Evolutionary conservation across 2,113 vertebrate genomes (phyloP).

Genomic region (Ameiurus melas): DNA sequence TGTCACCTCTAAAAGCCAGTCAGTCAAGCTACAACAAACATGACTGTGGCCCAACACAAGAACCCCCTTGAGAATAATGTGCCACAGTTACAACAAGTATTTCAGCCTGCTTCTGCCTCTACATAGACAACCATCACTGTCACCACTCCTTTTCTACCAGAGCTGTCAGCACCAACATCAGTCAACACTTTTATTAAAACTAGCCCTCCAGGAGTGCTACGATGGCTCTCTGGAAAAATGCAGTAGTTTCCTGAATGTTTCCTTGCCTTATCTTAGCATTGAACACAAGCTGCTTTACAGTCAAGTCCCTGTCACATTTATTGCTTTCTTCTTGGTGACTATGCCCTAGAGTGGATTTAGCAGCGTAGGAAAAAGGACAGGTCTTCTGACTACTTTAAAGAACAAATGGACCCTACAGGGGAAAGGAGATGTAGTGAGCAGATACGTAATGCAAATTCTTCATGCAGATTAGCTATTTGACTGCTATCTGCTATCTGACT

Average conservation of each 20-base stretch:
- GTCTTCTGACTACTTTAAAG: background rate
- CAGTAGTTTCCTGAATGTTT: background rate
- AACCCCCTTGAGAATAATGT: background rate
- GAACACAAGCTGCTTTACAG: background rate
- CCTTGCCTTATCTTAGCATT: background rate
- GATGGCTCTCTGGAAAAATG: slow-evolving; percentile 4
- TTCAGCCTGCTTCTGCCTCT: background rate
- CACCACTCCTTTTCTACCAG: background rate
- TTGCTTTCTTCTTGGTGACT: background rate
- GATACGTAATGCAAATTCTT: background rate
- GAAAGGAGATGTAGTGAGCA: background rate
- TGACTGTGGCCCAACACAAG: background rate
- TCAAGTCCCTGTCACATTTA: background rate
- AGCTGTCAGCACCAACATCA: slow-evolving; percentile 24
- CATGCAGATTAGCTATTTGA: background rate
- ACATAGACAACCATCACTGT: slow-evolving; percentile 15
- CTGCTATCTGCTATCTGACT: background rate
- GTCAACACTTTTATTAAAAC: background rate
- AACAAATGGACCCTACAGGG: background rate
- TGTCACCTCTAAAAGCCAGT: background rate
- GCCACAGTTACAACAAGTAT: background rate
- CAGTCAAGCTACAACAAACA: background rate
- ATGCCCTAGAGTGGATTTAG: background rate
- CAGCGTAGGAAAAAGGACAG: background rate
- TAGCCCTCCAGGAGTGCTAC: background rate